phyloP scores from a whole-genome alignment of 2,888 invertebrate genomes.

The Heliconius hortense region DNA sequence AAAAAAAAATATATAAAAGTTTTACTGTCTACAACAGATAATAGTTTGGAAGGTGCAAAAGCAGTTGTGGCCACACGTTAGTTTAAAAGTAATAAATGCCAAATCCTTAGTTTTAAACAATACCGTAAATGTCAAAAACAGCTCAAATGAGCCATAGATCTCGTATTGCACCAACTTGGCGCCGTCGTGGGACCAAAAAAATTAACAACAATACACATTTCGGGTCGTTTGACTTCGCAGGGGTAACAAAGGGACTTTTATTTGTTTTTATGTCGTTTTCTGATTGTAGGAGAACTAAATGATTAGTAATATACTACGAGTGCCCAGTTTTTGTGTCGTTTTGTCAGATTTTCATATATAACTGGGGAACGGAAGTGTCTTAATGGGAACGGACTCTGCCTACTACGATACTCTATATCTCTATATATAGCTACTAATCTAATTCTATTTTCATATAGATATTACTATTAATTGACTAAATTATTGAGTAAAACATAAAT shows the following conservation, averaged over 20 bases:
- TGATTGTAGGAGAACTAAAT: conserved; percentile 12
- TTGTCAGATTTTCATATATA: not conserved
- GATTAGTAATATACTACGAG: conserved; percentile 30
- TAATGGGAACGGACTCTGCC: too few relatives aligned
- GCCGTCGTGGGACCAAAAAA: conserved; percentile 58
- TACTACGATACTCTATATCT: too few relatives aligned
- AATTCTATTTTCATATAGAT: not conserved
- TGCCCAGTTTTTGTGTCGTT: not conserved
- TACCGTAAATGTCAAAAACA: conserved; percentile 59
- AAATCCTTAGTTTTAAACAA: conserved; percentile 52
- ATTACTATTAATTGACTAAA: not conserved
- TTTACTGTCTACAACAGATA: not conserved
- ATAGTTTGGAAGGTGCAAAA: not conserved
- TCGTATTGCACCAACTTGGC: conserved; percentile 76
- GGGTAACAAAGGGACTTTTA: conserved; percentile 58
- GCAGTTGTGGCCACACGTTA: conserved; percentile 4
- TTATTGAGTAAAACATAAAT: not conserved
- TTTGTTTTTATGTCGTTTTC: conserved; percentile 24
- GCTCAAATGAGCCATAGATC: conserved; percentile 78
- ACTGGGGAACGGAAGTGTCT: too few relatives aligned
- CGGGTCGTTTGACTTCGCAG: conserved; percentile 65
- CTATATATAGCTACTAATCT: too few relatives aligned
- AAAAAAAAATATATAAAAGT: not conserved
- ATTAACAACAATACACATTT: conserved; percentile 61
- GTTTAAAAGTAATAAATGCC: conserved; percentile 12